A percentile compares a stretch with the other conserved stretches of the same genome.
Evolutionary conservation across 2,888 invertebrate species (phyloP).

Genomic region (Pandemis corylana): DNA sequence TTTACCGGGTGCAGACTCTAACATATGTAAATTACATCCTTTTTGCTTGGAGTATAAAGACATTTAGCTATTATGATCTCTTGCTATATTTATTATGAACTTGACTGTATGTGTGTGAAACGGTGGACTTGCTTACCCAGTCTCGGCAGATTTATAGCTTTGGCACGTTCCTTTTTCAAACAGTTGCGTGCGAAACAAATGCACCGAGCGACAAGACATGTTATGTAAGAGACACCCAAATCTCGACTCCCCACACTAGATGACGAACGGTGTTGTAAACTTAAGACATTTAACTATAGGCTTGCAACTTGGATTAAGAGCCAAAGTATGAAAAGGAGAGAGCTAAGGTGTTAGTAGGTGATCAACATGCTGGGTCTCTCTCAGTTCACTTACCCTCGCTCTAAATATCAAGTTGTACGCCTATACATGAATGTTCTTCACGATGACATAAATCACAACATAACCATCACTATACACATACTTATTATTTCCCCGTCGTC

Average conservation of each 20-base stretch:
- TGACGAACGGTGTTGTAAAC: neutral
- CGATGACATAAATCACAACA: neutral
- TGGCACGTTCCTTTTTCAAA: neutral
- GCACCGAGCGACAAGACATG: neutral
- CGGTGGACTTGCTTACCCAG: neutral
- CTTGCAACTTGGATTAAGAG: neutral
- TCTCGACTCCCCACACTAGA: neutral
- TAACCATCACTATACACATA: neutral
- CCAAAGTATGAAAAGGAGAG: neutral
- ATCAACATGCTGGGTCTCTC: neutral
- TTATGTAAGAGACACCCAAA: neutral
- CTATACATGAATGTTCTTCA: neutral
- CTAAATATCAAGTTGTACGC: neutral
- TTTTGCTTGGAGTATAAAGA: no score
- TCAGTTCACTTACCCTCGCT: neutral
- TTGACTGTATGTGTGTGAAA: no score
- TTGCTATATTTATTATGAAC: no score
- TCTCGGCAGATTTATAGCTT: neutral
- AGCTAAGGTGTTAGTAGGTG: neutral
- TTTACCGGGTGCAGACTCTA: no score
- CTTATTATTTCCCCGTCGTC: neutral
- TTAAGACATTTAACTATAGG: neutral
- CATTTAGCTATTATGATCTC: no score
- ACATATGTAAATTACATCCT: no score
- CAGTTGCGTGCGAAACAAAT: conserved; percentile 4